Evolutionary conservation across 2,888 invertebrate genomes (phyloP).

Genomic region (Philereme vetulata): DNA sequence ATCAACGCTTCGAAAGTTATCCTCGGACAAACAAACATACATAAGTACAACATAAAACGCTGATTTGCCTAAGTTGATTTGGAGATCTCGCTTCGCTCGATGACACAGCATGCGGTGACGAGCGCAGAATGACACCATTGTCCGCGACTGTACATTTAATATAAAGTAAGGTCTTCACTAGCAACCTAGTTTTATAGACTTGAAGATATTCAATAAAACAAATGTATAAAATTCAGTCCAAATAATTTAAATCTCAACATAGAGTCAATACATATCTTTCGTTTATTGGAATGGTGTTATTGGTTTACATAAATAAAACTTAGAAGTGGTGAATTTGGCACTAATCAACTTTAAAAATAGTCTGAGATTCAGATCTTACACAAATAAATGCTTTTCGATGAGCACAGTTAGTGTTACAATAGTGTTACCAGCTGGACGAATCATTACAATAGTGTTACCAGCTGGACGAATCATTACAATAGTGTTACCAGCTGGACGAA

Average conservation of each 20-base stretch:
- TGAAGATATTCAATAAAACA: conserved; percentile 33
- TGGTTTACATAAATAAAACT: conserved; percentile 53
- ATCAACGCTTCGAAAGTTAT: too few relatives aligned
- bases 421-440: conserved; percentile 63
- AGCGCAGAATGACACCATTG: too few relatives aligned
- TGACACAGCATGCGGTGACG: too few relatives aligned
- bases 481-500: conserved; percentile 59
- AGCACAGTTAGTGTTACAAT: conserved; percentile 49
- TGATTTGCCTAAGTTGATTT: too few relatives aligned
- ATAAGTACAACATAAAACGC: too few relatives aligned
- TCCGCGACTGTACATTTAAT: too few relatives aligned
- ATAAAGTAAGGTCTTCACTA: too few relatives aligned
- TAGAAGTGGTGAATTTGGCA: conserved; percentile 72
- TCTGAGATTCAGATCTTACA: conserved; percentile 70
- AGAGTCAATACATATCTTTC: conserved; percentile 57
- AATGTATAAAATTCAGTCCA: conserved; percentile 69
- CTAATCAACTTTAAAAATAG: conserved; percentile 58
- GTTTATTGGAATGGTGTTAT: conserved; percentile 75
- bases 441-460: conserved; percentile 51
- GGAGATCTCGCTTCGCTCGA: too few relatives aligned
- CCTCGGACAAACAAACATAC: too few relatives aligned
- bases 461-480: too few relatives aligned
- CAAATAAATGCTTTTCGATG: conserved; percentile 71
- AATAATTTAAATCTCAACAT: conserved; percentile 71
- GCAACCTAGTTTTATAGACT: too few relatives aligned